Evolutionary conservation across 2,113 vertebrate species (phyloP).

Genomic region (Plecturocebus donacophilus): DNA sequence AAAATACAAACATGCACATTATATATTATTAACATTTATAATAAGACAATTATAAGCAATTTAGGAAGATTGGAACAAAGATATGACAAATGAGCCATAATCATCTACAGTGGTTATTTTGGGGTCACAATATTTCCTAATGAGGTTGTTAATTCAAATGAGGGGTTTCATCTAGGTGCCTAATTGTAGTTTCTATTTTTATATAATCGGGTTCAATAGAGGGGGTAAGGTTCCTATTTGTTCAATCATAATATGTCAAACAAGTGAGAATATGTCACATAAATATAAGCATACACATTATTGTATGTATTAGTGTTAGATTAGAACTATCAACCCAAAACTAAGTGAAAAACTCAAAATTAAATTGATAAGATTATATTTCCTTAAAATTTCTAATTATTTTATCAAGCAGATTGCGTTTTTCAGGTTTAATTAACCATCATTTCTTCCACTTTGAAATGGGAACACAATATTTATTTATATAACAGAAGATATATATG

Average conservation of each 20-base stretch:
- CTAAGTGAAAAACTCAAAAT: neutral
- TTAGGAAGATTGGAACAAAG: neutral
- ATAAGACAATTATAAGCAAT: neutral
- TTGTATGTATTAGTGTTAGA: neutral
- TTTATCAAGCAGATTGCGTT: neutral
- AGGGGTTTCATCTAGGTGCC: neutral
- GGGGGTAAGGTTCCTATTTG: neutral
- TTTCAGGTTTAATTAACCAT: neutral
- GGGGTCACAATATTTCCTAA: neutral
- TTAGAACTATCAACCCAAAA: neutral
- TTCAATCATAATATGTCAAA: neutral
- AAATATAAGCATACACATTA: neutral
- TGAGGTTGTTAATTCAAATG: neutral
- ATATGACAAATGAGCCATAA: neutral
- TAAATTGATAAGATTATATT: neutral
- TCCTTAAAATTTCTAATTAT: neutral
- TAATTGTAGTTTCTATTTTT: neutral
- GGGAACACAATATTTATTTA: neutral
- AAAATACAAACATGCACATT: neutral
- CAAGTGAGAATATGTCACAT: neutral
- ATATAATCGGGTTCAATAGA: neutral
- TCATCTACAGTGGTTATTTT: neutral
- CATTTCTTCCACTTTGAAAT: constrained; percentile 20
- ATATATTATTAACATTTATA: neutral
- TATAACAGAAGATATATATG: neutral